Evolutionary conservation across 2,113 vertebrate species (phyloP).

Genomic region (Parus major): DNA sequence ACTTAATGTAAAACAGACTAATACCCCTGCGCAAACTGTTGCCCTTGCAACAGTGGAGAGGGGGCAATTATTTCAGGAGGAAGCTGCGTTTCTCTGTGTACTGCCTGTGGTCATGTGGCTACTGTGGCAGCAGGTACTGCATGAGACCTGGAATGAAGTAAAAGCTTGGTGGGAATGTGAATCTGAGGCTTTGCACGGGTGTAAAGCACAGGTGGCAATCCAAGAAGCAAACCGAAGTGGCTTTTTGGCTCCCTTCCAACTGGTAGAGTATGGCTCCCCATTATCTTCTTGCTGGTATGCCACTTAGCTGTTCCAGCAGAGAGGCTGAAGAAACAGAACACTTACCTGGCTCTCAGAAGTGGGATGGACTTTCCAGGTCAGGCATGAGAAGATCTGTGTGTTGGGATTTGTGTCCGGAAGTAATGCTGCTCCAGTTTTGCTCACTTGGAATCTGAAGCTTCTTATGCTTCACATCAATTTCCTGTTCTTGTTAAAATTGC

Average conservation of each 20-base stretch:
- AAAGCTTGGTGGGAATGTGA: not conserved
- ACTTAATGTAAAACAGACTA: not conserved
- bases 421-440: not conserved
- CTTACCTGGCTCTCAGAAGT: not conserved
- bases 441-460: not conserved
- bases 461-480: not conserved
- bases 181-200: not conserved
- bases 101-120: not conserved
- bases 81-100: not conserved
- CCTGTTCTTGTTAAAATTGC: constrained; percentile 24
- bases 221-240: not conserved
- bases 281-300: not conserved
- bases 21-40: not conserved
- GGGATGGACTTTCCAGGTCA: constrained; percentile 13
- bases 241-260: constrained; percentile 29
- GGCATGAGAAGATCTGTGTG: not conserved
- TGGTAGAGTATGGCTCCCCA: not conserved
- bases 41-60: not conserved
- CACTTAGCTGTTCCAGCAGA: constrained; percentile 1
- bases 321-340: not conserved
- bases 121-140: not conserved
- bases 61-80: not conserved
- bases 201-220: not conserved
- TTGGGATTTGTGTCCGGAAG: not conserved
- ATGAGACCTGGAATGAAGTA: not conserved